phyloP scores from a whole-genome alignment of 2,113 vertebrate genomes.

The Miniopterus natalensis region DNA sequence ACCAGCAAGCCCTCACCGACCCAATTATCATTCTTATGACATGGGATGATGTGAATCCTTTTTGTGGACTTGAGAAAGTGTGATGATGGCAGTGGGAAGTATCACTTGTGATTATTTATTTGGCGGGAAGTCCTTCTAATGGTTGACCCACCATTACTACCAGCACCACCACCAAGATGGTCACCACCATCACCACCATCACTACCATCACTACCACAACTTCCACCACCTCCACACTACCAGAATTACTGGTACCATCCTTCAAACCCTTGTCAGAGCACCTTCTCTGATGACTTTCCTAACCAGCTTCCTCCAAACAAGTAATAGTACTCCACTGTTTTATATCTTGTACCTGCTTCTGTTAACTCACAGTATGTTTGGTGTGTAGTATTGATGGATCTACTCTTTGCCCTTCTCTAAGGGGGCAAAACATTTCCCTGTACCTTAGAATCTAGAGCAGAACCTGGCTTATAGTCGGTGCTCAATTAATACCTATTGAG shows the following conservation, averaged over 20 bases:
- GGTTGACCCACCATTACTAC: background rate
- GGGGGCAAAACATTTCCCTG: background rate
- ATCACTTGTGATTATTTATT: background rate
- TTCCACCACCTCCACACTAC: background rate
- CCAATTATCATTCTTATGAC: background rate
- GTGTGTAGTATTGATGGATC: background rate
- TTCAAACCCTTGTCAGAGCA: background rate
- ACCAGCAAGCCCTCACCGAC: background rate
- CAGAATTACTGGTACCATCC: background rate
- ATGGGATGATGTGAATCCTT: background rate
- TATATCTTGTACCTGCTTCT: background rate
- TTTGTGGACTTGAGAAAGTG: background rate
- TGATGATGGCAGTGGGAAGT: accelerated
- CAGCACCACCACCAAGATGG: background rate
- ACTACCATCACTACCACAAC: accelerated
- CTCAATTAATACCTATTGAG: background rate
- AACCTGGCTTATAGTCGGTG: background rate
- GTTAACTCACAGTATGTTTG: background rate
- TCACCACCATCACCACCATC: background rate
- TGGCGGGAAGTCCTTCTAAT: background rate
- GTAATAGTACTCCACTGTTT: no score
- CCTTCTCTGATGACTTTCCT: background rate
- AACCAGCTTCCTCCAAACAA: no score
- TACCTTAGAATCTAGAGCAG: background rate
- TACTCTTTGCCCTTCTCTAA: background rate